Base-by-base conservation (phyloP, 2,888 invertebrate genomes). In the Trypoxylon attenuatum region DNA sequence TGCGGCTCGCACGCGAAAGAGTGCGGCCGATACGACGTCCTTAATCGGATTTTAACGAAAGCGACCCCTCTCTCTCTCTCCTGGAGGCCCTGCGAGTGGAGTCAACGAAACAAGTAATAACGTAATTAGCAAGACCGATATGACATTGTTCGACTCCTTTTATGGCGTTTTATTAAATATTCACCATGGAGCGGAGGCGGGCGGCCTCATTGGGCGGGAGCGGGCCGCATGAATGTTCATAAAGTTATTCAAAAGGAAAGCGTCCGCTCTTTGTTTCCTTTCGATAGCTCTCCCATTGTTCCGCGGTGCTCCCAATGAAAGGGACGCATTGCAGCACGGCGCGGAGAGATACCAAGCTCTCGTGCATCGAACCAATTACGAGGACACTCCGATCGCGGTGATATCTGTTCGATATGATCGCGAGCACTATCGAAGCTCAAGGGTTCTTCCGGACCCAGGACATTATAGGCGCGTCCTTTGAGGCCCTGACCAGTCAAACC, bases 401-500 rank as follows among this genome's bases (percentile, higher is more conserved):
- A 65, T 58, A 60, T 55, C 50, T 45, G 46, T 13, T 25, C 51
- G n/a, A 33, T 25, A 38, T 18, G 23, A 15, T 53, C 18, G 29
- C 49, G 43, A 50, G 61, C 19, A 52, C 45, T 19, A 33, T 21
- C 15, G 29, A 49, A 47, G 39, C 57, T 69, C 41, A 38, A 71
- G 61, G 55, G 58, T 41, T 59, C 74, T 73, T 71, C 61, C 50
- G 65, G 49, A 41, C 58, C 64, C 54, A 47, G 54, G 55, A 67
- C 53, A 54, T 63, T 63, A 43, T 47, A 38, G n/a, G 47, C 46
- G 53, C 21, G 58, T 63, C 74, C 74, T 74, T 74, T 75, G 74
- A 74, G 74, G 47, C 43, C 55, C 49, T 42, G 22, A 53, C 29
- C 46, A 71, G 62, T 55, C 62, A 60, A 69, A 56, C 62, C 69